Base-by-base conservation (phyloP, 1,140 invertebrate genomes). In the Orius insidiosus region DNA sequence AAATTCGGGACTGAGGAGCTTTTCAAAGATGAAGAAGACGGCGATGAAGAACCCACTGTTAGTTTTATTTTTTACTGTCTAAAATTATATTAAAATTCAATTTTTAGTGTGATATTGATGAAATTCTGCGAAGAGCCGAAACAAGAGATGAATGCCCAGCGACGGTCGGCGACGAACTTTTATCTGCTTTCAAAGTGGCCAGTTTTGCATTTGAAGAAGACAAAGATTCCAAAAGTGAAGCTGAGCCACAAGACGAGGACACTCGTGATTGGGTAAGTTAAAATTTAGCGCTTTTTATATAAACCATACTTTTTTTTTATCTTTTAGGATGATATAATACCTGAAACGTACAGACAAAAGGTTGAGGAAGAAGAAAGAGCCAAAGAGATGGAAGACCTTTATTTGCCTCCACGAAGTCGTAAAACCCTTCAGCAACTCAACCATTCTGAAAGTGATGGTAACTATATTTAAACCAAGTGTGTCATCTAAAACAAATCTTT, bases 1-100 rank as follows among this genome's bases (percentile, higher is more conserved):
- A 98, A 98, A 65, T 99, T 98, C 69, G 95, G 95, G 33, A 94
- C 95, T 43, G 93, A 96, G 63, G 93, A 98, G 62, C 70, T 99
- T 40, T 99, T 99, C 60, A 90, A 96, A 63, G 87, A 90, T 58
- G 87, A 95, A 52, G 87, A 89, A 50, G 86, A 89, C 52, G 84
- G 80, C 46, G 85, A 90, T 56, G 92, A 96, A 59, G 92, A 96
- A 59, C 80, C 84, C 52, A 76, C 82, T 48, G 78, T 81, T 63
- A 69, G 69, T 69, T 18, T 46, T 13, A 32, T 33, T 51, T 2
- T 38, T 38, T 3, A 49, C 9, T 9, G 7, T 24, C 13, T 16
- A 31, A 19, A 37, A 16, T 42, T 41, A 48, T 16, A 46, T 8
- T 18, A 44, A 31, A 41, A 39, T 45, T 11, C 13, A 46, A 47